Conservation (phyloP, 2,113 vertebrate genomes). For the Catharus fuscescens region DNA sequence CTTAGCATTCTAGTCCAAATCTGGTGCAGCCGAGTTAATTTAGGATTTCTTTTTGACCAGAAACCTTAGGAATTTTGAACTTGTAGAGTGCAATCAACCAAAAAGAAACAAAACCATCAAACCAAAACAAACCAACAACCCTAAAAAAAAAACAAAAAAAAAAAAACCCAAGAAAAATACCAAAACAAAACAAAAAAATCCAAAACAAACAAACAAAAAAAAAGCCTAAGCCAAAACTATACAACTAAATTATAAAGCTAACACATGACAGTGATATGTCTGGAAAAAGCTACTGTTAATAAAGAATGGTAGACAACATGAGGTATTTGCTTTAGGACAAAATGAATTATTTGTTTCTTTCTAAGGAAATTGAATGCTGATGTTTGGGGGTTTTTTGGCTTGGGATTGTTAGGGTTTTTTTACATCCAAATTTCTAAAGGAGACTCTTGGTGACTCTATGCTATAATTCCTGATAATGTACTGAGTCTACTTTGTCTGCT, state of each 20-base stretch:
- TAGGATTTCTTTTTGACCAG: neutral
- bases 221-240: neutral
- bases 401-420: neutral
- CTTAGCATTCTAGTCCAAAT: neutral
- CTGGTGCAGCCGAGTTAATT: neutral
- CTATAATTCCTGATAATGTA: neutral
- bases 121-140: neutral
- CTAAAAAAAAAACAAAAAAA: neutral
- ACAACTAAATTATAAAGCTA: neutral
- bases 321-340: neutral
- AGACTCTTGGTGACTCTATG: neutral
- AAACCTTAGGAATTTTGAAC: constrained; percentile 26
- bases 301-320: neutral
- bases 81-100: neutral
- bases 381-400: neutral
- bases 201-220: neutral
- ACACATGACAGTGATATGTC: neutral
- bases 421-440: neutral
- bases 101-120: neutral
- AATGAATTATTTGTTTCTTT: neutral
- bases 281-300: neutral
- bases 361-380: neutral
- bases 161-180: neutral
- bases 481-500: neutral
- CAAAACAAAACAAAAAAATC: neutral